Conservation (phyloP, 2,888 invertebrate genomes). For the Drosophila emarginata region DNA sequence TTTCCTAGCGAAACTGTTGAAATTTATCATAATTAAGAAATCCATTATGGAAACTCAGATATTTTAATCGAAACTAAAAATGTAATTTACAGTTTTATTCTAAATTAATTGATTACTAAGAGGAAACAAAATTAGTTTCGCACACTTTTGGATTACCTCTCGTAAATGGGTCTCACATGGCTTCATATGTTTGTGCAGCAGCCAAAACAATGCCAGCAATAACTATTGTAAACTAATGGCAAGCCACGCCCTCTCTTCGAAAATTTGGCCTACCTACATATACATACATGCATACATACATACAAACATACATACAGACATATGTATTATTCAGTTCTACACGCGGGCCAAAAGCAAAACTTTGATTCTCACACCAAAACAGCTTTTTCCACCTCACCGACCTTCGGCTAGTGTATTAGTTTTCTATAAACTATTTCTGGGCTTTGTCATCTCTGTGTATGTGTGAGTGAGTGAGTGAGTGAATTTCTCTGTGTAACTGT, state of each 20-base stretch:
- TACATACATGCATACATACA: neutral
- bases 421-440: neutral
- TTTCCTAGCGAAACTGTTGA: no score
- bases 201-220: conserved; percentile 19
- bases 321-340: neutral
- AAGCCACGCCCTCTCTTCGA: neutral
- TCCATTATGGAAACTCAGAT: no score
- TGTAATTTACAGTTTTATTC: no score
- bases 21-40: no score
- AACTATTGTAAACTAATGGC: conserved; percentile 21
- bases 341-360: neutral
- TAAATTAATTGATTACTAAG: no score
- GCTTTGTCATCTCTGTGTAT: neutral
- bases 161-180: neutral
- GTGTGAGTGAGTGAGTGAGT: neutral
- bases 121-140: neutral
- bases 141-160: neutral
- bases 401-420: neutral
- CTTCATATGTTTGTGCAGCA: neutral
- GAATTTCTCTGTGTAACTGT: neutral
- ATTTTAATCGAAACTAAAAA: no score
- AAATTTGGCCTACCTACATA: neutral
- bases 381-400: neutral
- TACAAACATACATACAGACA: no score
- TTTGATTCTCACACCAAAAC: neutral